Percentiles rank a stretch among this genome's conserved stretches.
These are phyloP conservation scores for Cephus runcator DNA, from an alignment of 2,888 invertebrate species.

Conservation along the genomic window DNA sequence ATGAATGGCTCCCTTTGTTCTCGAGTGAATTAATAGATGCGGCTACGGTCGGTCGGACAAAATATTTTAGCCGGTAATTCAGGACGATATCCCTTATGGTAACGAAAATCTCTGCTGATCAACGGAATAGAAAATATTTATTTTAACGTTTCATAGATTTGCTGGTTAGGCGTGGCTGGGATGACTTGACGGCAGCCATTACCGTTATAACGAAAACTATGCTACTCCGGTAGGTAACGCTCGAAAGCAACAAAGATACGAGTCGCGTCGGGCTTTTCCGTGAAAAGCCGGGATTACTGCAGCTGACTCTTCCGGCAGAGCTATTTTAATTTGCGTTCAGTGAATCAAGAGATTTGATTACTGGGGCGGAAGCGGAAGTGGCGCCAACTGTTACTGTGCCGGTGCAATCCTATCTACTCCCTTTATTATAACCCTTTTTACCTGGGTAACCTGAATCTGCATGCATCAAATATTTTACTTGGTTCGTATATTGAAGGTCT, in stretches of 20 bases:
- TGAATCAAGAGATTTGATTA: constrained; percentile 58
- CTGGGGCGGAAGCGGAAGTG: constrained; percentile 50
- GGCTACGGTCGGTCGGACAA: not conserved
- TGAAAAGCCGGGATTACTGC: constrained; percentile 22
- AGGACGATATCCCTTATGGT: too few species aligned
- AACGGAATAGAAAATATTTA: too few species aligned
- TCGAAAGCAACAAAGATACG: not conserved
- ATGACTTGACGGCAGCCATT: not conserved
- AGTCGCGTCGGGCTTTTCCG: not conserved
- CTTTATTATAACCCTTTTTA: not conserved
- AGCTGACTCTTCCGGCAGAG: constrained; percentile 23
- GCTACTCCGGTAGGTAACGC: not conserved
- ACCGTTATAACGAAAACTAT: not conserved
- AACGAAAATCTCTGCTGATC: too few species aligned
- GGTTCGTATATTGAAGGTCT: not conserved
- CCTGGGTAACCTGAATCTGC: not conserved
- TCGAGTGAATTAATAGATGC: not conserved
- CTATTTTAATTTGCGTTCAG: constrained; percentile 49
- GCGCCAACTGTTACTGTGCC: constrained; percentile 48
- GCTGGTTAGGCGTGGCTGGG: not conserved
- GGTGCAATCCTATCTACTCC: not conserved
- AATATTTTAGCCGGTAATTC: not conserved
- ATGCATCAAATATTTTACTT: not conserved
- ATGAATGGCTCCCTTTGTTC: not conserved
- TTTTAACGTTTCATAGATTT: too few species aligned